Base-by-base conservation (phyloP, 2,888 invertebrate genomes). In the Parochlus steinenii region DNA sequence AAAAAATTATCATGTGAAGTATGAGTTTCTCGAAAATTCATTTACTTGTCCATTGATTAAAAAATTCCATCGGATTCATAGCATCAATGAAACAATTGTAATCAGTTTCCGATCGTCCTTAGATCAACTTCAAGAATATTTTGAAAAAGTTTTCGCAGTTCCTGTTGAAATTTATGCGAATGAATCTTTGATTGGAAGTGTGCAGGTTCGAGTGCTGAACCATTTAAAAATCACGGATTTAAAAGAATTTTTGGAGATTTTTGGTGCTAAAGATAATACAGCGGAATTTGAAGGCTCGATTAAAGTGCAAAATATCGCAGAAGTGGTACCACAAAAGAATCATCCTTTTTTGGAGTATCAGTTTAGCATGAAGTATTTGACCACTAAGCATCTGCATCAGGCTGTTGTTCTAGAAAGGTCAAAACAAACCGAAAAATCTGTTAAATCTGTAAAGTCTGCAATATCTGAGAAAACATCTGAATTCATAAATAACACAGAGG, bases 21-120 rank as follows among this genome's bases (percentile, higher is more conserved):
- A 34, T 22, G 19, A 28, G 10, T 22, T 34, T 5, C 22, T 34
- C 6, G 34, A 28, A 10, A 34, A 28, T 28, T 18, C 15, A n/a
- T 28, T 28, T 20, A 26, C 20, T 11, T 22, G 27, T 4, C 15
- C 51, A 1, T 48, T 56, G 19, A 46, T 42, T 22, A 43, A 41
- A n/a, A 54, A 51, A 32, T 45, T 45, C 3, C 46, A 51, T 10
- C 55, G 55, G 27, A 43, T 44, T 10, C 54, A 55, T 42, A 37
- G 42, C 0, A 48, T 64, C 1, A 56, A 61, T 44, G 63, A 66
- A 39, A 62, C 62, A 43, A 51, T 64, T 5, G 51, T 58, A 3
- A 44, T 66, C 18, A 55, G 56, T 31, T 60, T 66, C 40, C 56
- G 62, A 45, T 61, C 62, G 7, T 63, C 64, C 0, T 41, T 63